Base-by-base conservation (phyloP, 2,888 invertebrate species). In the Homarus gammarus region DNA sequence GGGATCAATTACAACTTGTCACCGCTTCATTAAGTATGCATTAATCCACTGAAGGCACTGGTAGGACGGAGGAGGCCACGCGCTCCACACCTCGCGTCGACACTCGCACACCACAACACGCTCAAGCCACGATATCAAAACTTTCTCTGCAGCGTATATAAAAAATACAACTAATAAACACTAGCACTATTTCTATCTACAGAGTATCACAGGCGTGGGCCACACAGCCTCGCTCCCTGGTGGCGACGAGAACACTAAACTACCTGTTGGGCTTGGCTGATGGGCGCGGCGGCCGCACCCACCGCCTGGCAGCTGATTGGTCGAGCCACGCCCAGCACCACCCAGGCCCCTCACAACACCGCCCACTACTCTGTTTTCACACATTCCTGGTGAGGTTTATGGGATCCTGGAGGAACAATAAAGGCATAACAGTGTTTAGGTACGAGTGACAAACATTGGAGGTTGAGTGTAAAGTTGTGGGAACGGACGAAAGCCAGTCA, bases 201-300 rank as follows among this genome's bases (percentile, higher is more conserved):
- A 81, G 81, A 81, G 79, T 87, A 87, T 87, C 79, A 87, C 87
- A 87, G 79, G 72, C 78, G 77, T 73, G 86, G 68, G 81, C 79
- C 79, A 87, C 86, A 87, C 87, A 81, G 73, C 81, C 81, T 87
- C 87, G 27, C 87, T 81, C 87, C 81, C 81, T 87, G 70, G 79
- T 56, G 81, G 79, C 87, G 68, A 68, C 68, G 79, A 78, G 72
- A 72, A 87, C 87, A 87, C 87, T 87, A 78, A 87, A 87, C 87
- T 87, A 87, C 87, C 87, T 87, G 87, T 87, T 87, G 87, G 86
- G 87, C 73, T 79, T 87, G 87, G 87, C 85, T 56, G 86, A 79
- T 86, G 87, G 87, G 87, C 81, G 86, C 64, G 86, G 87, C 87
- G 2, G 81, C 79, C 78, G 78, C 87, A 87, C 87, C 87, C 87